phyloP scores from a whole-genome alignment of 2,888 invertebrate genomes.

The Dioctria rufipes region DNA sequence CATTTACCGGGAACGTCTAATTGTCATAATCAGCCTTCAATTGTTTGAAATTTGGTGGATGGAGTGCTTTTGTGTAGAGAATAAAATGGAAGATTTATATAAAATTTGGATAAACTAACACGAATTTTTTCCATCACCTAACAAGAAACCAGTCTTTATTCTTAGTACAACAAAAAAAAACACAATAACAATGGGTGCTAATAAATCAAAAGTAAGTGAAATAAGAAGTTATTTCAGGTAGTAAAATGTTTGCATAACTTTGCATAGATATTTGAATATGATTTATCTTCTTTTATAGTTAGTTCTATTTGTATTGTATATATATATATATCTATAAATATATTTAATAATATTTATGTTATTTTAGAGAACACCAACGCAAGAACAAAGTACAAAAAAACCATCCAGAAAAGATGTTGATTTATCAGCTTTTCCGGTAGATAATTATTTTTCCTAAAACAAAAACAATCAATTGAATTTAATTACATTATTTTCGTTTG shows the following conservation, averaged over 20 bases:
- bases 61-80: not conserved
- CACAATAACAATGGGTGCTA: constrained; percentile 11
- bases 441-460: not conserved
- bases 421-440: constrained; percentile 17
- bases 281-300: not conserved
- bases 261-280: not conserved
- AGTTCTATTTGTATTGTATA: not conserved
- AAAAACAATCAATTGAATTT: not conserved
- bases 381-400: not conserved
- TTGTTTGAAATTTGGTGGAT: not conserved
- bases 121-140: no score
- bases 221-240: not conserved
- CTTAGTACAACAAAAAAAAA: not conserved
- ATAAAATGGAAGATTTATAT: not conserved
- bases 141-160: no score
- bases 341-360: not conserved
- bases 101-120: not conserved
- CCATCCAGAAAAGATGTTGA: constrained; percentile 15
- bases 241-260: constrained; percentile 16
- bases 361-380: not conserved
- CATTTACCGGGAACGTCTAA: not conserved
- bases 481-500: not conserved
- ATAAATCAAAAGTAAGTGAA: constrained; percentile 5
- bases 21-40: not conserved
- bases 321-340: no score